phyloP scores from a whole-genome alignment of 2,113 vertebrate genomes.

The Aspiorhynchus laticeps region DNA sequence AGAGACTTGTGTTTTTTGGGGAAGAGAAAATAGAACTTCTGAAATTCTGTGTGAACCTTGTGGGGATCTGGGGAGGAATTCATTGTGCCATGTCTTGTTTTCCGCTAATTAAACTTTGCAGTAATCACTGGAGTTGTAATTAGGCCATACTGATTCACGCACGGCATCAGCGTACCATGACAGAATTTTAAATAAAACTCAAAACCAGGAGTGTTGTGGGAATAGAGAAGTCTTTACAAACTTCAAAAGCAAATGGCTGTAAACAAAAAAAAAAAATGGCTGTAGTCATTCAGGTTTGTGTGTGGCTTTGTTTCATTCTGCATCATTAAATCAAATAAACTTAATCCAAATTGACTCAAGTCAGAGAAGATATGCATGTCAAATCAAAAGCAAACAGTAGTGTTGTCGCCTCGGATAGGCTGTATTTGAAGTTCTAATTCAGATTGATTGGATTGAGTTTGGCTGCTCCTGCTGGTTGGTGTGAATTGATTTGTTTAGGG shows the following conservation, averaged over 20 bases:
- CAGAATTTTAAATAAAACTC: constrained; percentile 38
- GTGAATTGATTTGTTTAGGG: constrained; percentile 29
- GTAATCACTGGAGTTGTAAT: constrained; percentile 46
- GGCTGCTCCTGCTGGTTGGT: constrained; percentile 3
- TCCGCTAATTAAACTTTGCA: constrained; percentile 47
- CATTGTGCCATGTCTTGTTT: constrained; percentile 45
- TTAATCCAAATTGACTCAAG: background rate
- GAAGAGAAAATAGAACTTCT: background rate
- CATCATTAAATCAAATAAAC: background rate
- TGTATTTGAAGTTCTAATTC: background rate
- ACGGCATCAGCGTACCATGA: constrained; percentile 9
- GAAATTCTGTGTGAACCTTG: constrained; percentile 7
- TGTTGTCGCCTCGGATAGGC: background rate
- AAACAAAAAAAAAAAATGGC: no score
- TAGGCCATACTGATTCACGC: constrained; percentile 41
- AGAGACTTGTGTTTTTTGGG: constrained; percentile 9
- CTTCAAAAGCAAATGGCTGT: background rate
- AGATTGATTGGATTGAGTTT: constrained; percentile 20
- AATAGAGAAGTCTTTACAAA: constrained; percentile 10
- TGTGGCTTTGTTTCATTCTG: constrained; percentile 27
- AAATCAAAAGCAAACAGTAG: background rate
- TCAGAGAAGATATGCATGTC: background rate
- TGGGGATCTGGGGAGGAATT: constrained; percentile 13
- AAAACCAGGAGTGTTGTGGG: constrained; percentile 8
- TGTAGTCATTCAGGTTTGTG: background rate